Percentiles rank a stretch among this genome's conserved stretches.
Evolutionary conservation across 2,797 vertebrate species (phyloP).

Genomic region (Cygnus olor): DNA sequence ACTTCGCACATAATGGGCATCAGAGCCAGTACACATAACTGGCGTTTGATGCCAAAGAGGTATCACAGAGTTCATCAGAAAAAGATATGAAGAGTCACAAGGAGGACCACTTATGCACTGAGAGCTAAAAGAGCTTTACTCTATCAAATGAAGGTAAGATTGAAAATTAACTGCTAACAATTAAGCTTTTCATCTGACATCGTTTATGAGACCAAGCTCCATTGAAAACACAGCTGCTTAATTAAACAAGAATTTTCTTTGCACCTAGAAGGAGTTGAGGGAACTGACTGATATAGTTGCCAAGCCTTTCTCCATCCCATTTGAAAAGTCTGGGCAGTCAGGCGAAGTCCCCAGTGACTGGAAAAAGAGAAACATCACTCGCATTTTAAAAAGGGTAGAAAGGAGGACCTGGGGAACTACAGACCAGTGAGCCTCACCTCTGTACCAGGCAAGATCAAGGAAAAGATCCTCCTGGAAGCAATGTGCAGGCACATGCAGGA

Average conservation of each 20-base stretch:
- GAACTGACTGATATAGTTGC: too few relatives aligned
- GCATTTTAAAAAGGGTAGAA: too few relatives aligned
- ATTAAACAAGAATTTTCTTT: neutral
- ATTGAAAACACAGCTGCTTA: neutral
- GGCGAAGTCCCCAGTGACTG: too few relatives aligned
- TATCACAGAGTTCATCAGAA: neutral
- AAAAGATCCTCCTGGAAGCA: too few relatives aligned
- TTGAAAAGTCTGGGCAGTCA: too few relatives aligned
- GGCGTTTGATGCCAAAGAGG: neutral
- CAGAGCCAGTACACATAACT: accelerated
- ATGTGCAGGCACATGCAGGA: too few relatives aligned
- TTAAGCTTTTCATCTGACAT: neutral
- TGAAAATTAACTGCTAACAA: neutral
- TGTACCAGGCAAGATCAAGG: too few relatives aligned
- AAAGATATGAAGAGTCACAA: neutral
- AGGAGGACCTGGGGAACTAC: too few relatives aligned
- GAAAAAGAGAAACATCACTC: too few relatives aligned
- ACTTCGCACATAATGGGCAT: neutral
- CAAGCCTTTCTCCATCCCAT: too few relatives aligned
- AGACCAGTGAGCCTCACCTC: too few relatives aligned
- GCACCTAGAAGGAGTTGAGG: neutral
- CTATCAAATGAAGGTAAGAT: neutral
- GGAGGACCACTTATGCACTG: neutral
- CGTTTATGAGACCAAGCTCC: neutral
- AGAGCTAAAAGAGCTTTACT: neutral